These are phyloP conservation scores for Vultur gryphus DNA, from an alignment of 2,797 vertebrate genomes.

Conservation along the genomic window DNA sequence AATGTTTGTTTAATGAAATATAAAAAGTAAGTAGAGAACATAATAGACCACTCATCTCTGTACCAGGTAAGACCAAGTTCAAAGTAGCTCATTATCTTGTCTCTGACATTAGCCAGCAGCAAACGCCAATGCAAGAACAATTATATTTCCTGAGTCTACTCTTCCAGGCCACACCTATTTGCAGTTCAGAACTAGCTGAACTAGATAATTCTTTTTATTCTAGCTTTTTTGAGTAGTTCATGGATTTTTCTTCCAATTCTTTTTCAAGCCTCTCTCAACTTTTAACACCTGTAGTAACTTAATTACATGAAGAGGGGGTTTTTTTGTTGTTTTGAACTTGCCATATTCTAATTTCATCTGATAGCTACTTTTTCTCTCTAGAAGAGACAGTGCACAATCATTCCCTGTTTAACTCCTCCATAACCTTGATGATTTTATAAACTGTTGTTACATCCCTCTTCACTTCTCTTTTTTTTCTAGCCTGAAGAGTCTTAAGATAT, in stretches of 20 bases:
- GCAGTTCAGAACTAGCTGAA: not conserved
- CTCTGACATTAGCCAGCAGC: not conserved
- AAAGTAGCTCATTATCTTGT: not conserved
- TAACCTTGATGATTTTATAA: not conserved
- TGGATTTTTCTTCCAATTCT: not conserved
- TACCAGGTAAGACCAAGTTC: not conserved
- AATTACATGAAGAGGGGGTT: not conserved
- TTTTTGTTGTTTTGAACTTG: not conserved
- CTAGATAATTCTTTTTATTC: not conserved
- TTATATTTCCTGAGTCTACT: not conserved
- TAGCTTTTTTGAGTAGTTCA: not conserved
- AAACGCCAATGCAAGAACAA: not conserved
- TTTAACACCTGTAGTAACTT: not conserved
- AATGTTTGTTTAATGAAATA: not conserved
- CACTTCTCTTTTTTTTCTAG: not conserved
- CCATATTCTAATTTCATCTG: not conserved
- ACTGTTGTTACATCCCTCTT: not conserved
- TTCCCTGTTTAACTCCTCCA: not conserved
- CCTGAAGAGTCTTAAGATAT: not conserved
- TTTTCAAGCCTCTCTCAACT: not conserved
- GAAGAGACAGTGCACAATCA: not conserved
- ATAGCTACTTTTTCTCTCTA: not conserved
- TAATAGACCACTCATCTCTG: not conserved
- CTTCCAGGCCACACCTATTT: not conserved
- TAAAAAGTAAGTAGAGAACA: not conserved